Base-by-base conservation (phyloP, 2,797 vertebrate species). In the Varecia variegata region DNA sequence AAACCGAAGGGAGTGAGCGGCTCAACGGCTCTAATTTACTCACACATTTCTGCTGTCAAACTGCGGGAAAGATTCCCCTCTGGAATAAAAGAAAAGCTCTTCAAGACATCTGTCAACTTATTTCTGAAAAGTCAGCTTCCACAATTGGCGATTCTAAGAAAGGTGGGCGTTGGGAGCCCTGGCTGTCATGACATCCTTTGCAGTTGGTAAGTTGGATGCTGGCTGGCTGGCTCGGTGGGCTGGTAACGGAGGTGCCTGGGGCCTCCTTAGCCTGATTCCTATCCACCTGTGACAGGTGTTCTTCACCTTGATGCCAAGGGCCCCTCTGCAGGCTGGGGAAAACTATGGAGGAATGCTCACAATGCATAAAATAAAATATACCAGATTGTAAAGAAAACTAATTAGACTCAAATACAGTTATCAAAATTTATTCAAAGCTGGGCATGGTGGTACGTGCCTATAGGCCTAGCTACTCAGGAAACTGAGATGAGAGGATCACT, bases 121-220 rank as follows among this genome's bases (percentile, higher is more conserved):
- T 56, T 76, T 62, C 93, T 35, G 73, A 88, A 91, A 95, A 96
- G 76, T 89, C 40, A 67, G 79, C 67, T 87, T 95, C 82, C 52
- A 76, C 27, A 38, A 30, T 8, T 25, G 65, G 84, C 11, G 27
- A 79, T 45, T 94, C 71, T 76, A 45, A 67, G 80, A 67, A 52
- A 14, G 15, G 18, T 32, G 25, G 7, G 21, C 32, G 45, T 70
- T 14, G 25, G n/a, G 86, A 70, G 54, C 11, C 2, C 38, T 52
- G 32, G 81, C 32, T 52, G 58, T 50, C 73, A 71, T 21, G 2
- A 65, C 38, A 40, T 52, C 67, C 74, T 93, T 79, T 45, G 21
- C 25, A n/a, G 14, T 56, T n/a, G 68, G 43, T 38, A 60, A 83
- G 11, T 25, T 35, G 65, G n/a, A 52, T 45, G 79, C 68, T 91